These are phyloP conservation scores for Holothuria glaberrima DNA, from an alignment of 35 echinoderm and acorn worm species.

Conservation along the genomic window DNA sequence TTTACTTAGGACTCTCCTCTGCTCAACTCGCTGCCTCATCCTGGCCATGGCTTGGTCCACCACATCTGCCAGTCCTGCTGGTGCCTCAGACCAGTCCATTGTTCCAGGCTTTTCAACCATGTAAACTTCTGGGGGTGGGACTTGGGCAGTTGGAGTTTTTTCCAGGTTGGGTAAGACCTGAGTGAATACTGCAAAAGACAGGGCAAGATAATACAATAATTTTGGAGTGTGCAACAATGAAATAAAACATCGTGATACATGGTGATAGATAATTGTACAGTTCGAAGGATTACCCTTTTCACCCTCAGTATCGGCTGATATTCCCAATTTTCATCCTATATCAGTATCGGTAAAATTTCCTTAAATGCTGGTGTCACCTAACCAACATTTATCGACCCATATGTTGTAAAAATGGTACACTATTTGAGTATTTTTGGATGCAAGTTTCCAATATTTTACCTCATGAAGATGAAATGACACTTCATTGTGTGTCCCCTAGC, in stretches of 20 bases:
- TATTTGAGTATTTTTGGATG: too few species aligned
- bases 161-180: conserved; percentile 90
- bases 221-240: neutral
- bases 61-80: neutral
- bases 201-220: neutral
- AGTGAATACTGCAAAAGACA: conserved; percentile 80
- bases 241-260: too few species aligned
- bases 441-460: too few species aligned
- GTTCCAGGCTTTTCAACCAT: conserved; percentile 92
- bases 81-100: conserved; percentile 70
- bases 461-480: too few species aligned
- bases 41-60: conserved; percentile 72
- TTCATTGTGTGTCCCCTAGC: too few species aligned
- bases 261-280: neutral
- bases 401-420: too few species aligned
- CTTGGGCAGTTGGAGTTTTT: conserved; percentile 87
- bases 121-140: conserved; percentile 70
- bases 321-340: too few species aligned
- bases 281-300: too few species aligned
- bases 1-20: conserved; percentile 85
- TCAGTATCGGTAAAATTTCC: too few species aligned
- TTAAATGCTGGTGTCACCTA: too few species aligned
- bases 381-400: too few species aligned
- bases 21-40: conserved; percentile 75
- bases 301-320: too few species aligned